phyloP scores from a whole-genome alignment of 2,888 invertebrate genomes.

The Yponomeuta cagnagella region DNA sequence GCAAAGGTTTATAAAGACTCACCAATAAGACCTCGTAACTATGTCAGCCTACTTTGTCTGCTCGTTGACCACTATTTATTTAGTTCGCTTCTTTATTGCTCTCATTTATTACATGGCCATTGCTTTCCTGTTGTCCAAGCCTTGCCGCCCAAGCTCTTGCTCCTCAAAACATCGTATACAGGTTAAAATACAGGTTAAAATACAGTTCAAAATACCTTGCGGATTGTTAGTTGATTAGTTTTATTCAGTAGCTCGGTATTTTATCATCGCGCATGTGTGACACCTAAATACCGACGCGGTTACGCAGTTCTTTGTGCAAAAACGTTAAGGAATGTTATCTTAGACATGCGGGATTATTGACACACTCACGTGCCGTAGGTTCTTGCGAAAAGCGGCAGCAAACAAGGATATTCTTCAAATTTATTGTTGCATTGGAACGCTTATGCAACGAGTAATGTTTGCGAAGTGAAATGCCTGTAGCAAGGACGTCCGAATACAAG shows the following conservation, averaged over 20 bases:
- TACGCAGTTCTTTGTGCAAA: constrained; percentile 26
- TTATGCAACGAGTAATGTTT: constrained; percentile 33
- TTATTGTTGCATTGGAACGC: constrained; percentile 43
- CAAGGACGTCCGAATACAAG: constrained; percentile 22
- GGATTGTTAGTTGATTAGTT: neutral
- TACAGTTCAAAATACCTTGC: neutral
- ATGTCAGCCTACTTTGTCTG: constrained; percentile 27
- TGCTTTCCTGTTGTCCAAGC: constrained; percentile 42
- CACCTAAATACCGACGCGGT: constrained; percentile 32
- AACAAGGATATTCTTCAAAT: constrained; percentile 25
- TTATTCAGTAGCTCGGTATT: constrained; percentile 30
- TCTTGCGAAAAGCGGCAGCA: constrained; percentile 33
- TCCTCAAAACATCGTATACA: constrained; percentile 9
- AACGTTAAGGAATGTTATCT: constrained; percentile 48
- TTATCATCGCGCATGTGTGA: constrained; percentile 26
- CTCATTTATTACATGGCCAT: constrained; percentile 39
- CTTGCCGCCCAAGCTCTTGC: constrained; percentile 25
- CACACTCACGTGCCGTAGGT: constrained; percentile 28
- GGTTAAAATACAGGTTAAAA: too few relatives aligned
- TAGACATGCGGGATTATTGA: constrained; percentile 37
- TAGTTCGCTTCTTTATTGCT: constrained; percentile 37
- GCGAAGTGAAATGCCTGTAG: constrained; percentile 35
- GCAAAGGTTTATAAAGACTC: neutral
- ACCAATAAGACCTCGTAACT: constrained; percentile 5
- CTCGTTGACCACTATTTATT: constrained; percentile 32